Conservation (phyloP, 2,797 vertebrate genomes). For the Podarcis siculus region DNA sequence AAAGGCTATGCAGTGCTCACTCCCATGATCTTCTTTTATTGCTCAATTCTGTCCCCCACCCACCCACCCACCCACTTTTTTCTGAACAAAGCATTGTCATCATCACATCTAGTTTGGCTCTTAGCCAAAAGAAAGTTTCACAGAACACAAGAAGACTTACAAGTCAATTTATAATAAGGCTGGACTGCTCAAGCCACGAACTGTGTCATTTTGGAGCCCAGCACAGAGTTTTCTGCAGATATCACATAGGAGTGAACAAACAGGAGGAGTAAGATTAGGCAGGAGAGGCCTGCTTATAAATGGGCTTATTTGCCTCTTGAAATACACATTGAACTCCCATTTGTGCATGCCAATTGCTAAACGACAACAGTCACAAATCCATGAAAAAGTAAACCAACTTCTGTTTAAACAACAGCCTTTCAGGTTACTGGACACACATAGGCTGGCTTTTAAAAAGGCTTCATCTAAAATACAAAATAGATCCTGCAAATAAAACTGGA, state of each 20-base stretch:
- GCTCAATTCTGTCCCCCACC: no score
- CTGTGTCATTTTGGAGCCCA: accelerated
- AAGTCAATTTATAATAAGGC: background rate
- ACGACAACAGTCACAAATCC: background rate
- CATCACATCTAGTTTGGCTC: background rate
- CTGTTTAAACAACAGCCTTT: background rate
- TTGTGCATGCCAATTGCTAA: background rate
- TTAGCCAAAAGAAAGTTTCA: background rate
- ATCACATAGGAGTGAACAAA: background rate
- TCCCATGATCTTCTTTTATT: background rate
- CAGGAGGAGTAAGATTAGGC: background rate
- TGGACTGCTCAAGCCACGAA: background rate
- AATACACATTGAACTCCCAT: accelerated
- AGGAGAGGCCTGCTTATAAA: constrained; percentile 6
- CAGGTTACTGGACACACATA: background rate
- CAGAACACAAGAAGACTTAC: background rate
- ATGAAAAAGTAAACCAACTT: background rate
- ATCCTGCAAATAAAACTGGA: background rate
- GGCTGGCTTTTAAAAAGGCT: background rate
- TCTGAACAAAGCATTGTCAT: background rate
- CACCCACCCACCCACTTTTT: background rate
- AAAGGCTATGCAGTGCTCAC: background rate
- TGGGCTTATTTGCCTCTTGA: background rate
- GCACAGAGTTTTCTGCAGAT: background rate
- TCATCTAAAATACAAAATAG: background rate